These are phyloP conservation scores for Rhyzopertha dominica DNA, from an alignment of 1,140 invertebrate species.

Conservation along the genomic window DNA sequence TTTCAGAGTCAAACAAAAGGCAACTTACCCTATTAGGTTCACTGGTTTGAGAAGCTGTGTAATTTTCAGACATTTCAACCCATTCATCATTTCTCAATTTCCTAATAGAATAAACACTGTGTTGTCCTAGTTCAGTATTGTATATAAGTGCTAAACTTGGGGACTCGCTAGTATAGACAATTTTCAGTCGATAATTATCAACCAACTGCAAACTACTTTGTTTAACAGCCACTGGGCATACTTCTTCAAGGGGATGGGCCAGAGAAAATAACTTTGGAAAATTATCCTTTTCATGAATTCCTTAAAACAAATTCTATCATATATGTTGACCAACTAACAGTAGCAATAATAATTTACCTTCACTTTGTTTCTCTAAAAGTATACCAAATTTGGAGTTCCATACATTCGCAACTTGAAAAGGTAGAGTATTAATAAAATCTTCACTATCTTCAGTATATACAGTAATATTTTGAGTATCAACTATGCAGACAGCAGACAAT, in stretches of 20 bases:
- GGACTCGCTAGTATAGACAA: constrained; percentile 50
- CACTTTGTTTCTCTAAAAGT: constrained; percentile 62
- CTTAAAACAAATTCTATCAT: constrained; percentile 2
- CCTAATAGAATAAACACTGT: constrained; percentile 78
- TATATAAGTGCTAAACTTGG: constrained; percentile 64
- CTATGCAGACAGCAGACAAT: constrained; percentile 63
- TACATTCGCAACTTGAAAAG: constrained; percentile 74
- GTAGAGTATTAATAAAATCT: constrained; percentile 75
- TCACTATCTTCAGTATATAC: constrained; percentile 76
- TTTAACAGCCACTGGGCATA: constrained; percentile 75
- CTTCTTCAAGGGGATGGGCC: constrained; percentile 83
- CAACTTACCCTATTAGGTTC: constrained; percentile 11
- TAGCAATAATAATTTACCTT: constrained; percentile 23
- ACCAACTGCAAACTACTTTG: constrained; percentile 53
- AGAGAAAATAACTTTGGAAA: constrained; percentile 65
- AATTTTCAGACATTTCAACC: constrained; percentile 11
- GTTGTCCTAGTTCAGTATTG: constrained; percentile 67
- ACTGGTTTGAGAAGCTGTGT: not conserved
- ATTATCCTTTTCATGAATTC: constrained; percentile 4
- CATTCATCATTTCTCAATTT: constrained; percentile 67
- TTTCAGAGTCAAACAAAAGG: too few species aligned
- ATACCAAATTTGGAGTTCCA: constrained; percentile 77
- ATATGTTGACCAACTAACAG: not conserved
- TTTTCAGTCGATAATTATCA: constrained; percentile 49
- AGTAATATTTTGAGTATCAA: constrained; percentile 71